Percentiles rank a stretch among this genome's conserved stretches.
These are phyloP conservation scores for Stegodyphus mimosarum DNA, from an alignment of 1,140 invertebrate genomes.

Conservation along the genomic window DNA sequence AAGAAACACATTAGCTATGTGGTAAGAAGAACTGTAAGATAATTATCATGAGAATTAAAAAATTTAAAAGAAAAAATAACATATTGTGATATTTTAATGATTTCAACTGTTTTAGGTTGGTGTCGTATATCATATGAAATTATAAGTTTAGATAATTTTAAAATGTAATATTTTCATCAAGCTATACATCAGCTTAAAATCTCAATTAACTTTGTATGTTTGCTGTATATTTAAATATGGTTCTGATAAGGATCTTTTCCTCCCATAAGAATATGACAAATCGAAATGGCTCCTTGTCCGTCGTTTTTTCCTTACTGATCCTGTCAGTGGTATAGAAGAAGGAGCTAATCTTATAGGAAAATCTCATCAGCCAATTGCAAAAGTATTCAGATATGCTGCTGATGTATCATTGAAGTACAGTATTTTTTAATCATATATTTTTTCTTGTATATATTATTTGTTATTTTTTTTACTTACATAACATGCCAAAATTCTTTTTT, in stretches of 20 bases:
- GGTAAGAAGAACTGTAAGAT: no score
- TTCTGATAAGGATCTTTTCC: neutral
- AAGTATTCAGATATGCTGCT: constrained; percentile 67
- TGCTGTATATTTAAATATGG: neutral
- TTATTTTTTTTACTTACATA: neutral
- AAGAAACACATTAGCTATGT: no score
- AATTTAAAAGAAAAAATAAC: no score
- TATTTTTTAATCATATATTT: neutral
- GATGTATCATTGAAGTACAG: constrained; percentile 61
- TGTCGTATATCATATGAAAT: no score
- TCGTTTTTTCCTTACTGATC: constrained; percentile 78
- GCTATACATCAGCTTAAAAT: no score
- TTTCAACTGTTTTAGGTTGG: no score
- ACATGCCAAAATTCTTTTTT: constrained; percentile 9
- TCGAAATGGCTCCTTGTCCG: constrained; percentile 75
- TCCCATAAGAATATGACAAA: constrained; percentile 66
- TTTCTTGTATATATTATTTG: neutral
- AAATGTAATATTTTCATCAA: no score
- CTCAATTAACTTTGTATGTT: no score
- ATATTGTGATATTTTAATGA: no score
- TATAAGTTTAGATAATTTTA: no score
- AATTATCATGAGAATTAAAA: no score
- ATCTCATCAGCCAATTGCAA: constrained; percentile 60
- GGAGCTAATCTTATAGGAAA: constrained; percentile 36
- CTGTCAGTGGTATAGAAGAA: constrained; percentile 68